Evolutionary conservation across 2,113 vertebrate genomes (phyloP).

Genomic region (Oreochromis tanganicae): DNA sequence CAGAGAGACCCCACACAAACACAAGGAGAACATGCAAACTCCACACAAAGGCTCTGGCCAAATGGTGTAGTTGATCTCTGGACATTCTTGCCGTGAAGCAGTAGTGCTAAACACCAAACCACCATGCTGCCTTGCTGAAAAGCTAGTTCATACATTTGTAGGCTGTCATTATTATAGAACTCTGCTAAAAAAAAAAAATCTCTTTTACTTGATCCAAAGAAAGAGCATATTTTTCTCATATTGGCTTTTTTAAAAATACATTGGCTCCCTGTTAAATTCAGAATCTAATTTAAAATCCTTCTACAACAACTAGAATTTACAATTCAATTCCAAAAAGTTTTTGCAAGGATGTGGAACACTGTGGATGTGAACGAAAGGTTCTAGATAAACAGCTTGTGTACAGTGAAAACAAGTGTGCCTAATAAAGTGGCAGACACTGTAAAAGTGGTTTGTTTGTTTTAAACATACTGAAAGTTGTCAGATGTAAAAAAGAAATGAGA

Average conservation of each 20-base stretch:
- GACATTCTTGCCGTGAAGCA: neutral
- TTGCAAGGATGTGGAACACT: neutral
- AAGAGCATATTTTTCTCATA: neutral
- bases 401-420: neutral
- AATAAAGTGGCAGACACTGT: neutral
- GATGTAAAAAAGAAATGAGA: neutral
- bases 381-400: neutral
- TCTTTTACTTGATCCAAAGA: neutral
- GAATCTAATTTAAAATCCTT: neutral
- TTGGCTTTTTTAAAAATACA: neutral
- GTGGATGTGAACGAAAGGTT: neutral
- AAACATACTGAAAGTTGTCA: neutral
- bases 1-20: neutral
- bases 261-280: neutral
- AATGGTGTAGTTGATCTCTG: neutral
- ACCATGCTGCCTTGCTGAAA: neutral
- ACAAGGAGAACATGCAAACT: neutral
- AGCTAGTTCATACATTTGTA: neutral
- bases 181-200: neutral
- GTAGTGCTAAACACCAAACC: neutral
- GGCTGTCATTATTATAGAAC: neutral
- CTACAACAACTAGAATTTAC: neutral
- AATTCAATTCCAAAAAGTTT: neutral
- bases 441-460: neutral
- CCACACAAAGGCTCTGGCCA: neutral